Base-by-base conservation (phyloP, 2,888 invertebrate species). In the Didymodactylos carnosus region DNA sequence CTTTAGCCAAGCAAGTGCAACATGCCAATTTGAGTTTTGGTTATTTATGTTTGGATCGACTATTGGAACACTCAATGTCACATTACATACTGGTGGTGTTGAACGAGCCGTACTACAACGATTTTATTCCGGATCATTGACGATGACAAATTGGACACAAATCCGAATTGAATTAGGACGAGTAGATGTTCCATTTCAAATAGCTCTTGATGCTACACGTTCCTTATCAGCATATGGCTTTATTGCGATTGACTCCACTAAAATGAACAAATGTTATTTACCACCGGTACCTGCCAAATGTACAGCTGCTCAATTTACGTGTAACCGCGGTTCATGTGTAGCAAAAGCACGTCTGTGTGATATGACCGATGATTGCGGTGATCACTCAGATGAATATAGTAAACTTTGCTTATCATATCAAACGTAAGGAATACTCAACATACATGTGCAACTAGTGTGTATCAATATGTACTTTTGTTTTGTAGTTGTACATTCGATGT, bases 401-500 rank as follows among this genome's bases (percentile, higher is more conserved):
- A 43, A 53, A 29, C 13, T 51, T 11, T 75, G 75, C 39, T 27
- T 35, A 62, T 16, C 23, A 29, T 70, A 27, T n/a, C 40, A 43
- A 43, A 43, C 39, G 43, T n/a, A n/a, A n/a, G n/a, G n/a, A n/a
- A n/a, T n/a, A n/a, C n/a, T n/a, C n/a, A n/a, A n/a, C n/a, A n/a
- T n/a, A n/a, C n/a, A n/a, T n/a, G n/a, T n/a, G n/a, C n/a, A n/a
- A n/a, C n/a, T n/a, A n/a, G n/a, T n/a, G n/a, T n/a, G n/a, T n/a
- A n/a, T n/a, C n/a, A n/a, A n/a, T n/a, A n/a, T n/a, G n/a, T n/a
- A n/a, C n/a, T n/a, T n/a, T n/a, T n/a, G n/a, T n/a, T n/a, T n/a
- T n/a, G n/a, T n/a, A n/a, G n/a, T n/a, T 81, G 81, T 75, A 77
- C 77, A 71, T 81, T 81, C 78, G 81, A 81, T 76, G 76, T 75